Conservation (phyloP, 2,888 invertebrate genomes). For the Brachyptera risi region DNA sequence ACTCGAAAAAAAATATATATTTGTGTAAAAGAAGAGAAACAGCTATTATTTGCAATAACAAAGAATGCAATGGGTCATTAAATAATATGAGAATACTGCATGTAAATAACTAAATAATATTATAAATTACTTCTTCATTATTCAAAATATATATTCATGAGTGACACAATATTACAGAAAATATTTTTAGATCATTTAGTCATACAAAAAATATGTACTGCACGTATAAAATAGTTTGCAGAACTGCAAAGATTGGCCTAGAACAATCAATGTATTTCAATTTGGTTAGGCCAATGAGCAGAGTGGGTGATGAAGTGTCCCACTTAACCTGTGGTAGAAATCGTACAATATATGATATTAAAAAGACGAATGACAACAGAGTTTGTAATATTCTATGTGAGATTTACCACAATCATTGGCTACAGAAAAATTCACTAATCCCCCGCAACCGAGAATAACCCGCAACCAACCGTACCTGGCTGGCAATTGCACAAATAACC, state of each 20-base stretch:
- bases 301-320: too few relatives aligned
- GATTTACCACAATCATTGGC: conserved; percentile 10
- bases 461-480: conserved; percentile 19
- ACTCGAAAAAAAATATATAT: background rate
- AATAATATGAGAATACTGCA: conserved; percentile 30
- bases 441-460: conserved; percentile 14
- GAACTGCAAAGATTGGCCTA: too few relatives aligned
- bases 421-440: conserved; percentile 23
- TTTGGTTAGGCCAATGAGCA: too few relatives aligned
- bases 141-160: too few relatives aligned
- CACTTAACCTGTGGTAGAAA: too few relatives aligned
- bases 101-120: conserved; percentile 27
- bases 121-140: conserved; percentile 7
- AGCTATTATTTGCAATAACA: background rate
- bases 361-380: background rate
- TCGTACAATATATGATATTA: background rate
- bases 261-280: too few relatives aligned
- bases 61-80: conserved; percentile 27
- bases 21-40: background rate
- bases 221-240: too few relatives aligned
- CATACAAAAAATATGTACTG: too few relatives aligned
- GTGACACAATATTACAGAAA: too few relatives aligned
- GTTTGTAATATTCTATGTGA: too few relatives aligned
- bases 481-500: conserved; percentile 73
- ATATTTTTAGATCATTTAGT: too few relatives aligned